Percentiles rank a stretch among this genome's conserved stretches.
Conservation (phyloP, 2,797 vertebrate species). For the Pristis pectinata region DNA sequence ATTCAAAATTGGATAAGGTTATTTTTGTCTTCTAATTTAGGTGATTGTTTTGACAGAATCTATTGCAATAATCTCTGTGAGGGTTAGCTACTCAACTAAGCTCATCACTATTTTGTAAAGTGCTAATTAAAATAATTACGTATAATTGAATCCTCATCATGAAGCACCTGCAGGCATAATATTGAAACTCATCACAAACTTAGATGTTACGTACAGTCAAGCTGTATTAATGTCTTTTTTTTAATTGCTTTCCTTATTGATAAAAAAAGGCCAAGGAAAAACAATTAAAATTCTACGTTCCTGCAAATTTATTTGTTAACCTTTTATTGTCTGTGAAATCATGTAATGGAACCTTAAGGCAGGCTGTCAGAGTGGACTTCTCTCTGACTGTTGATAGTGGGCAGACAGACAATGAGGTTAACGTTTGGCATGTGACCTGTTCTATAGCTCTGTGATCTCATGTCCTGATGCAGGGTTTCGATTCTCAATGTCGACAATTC, state of each 20-base stretch:
- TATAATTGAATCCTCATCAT: not conserved
- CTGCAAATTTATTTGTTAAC: not conserved
- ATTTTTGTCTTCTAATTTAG: not conserved
- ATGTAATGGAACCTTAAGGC: not conserved
- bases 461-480: no score
- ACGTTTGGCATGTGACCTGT: not conserved
- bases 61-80: no score
- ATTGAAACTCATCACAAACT: not conserved
- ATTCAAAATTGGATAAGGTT: not conserved
- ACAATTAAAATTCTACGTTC: not conserved
- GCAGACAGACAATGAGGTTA: not conserved
- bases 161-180: slow-evolving; percentile 6
- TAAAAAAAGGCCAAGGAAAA: not conserved
- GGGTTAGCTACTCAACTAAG: not conserved
- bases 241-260: not conserved
- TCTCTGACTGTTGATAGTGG: not conserved
- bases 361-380: no score
- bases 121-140: not conserved
- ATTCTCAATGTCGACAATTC: no score
- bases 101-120: not conserved
- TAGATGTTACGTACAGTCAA: slow-evolving; percentile 9
- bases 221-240: not conserved
- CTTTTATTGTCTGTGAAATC: not conserved
- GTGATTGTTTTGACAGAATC: not conserved
- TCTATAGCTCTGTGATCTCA: not conserved